A percentile compares a stretch with the other conserved stretches of the same genome.
phyloP scores from a whole-genome alignment of 2,113 vertebrate genomes.

The Mastomys coucha region DNA sequence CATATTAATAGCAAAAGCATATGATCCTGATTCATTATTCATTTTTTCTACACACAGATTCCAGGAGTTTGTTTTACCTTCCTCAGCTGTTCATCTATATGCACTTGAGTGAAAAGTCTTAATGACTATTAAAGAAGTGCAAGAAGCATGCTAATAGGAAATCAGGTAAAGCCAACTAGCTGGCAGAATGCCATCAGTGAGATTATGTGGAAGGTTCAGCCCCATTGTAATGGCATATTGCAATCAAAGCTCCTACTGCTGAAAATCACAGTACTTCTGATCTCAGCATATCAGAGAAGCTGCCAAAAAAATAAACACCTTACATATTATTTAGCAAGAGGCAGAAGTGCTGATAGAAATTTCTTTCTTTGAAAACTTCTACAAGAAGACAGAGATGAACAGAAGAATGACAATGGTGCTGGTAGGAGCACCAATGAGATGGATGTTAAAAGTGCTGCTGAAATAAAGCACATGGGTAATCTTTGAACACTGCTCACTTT shows the following conservation, averaged over 20 bases:
- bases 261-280: slow-evolving; percentile 62
- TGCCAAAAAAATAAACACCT: slow-evolving; percentile 71
- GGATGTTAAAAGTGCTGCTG: slow-evolving; percentile 28
- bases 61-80: not conserved
- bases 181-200: slow-evolving; percentile 37
- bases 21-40: not conserved
- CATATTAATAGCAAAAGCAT: not conserved
- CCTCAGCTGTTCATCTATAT: not conserved
- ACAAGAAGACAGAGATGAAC: slow-evolving; percentile 34
- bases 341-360: slow-evolving; percentile 57
- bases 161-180: not conserved
- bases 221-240: slow-evolving; percentile 54
- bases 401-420: slow-evolving; percentile 39
- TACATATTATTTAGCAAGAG: slow-evolving; percentile 69
- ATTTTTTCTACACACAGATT: not conserved
- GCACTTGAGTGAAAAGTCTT: slow-evolving; percentile 45
- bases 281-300: slow-evolving; percentile 70
- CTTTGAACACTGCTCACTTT: slow-evolving; percentile 69
- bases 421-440: not conserved
- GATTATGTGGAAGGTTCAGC: slow-evolving; percentile 4
- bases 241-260: slow-evolving; percentile 54
- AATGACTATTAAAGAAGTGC: slow-evolving; percentile 4
- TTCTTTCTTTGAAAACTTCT: slow-evolving; percentile 71
- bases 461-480: slow-evolving; percentile 46
- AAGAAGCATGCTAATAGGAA: not conserved